phyloP scores from a whole-genome alignment of 2,888 invertebrate species.

The Apotomis betuletana region DNA sequence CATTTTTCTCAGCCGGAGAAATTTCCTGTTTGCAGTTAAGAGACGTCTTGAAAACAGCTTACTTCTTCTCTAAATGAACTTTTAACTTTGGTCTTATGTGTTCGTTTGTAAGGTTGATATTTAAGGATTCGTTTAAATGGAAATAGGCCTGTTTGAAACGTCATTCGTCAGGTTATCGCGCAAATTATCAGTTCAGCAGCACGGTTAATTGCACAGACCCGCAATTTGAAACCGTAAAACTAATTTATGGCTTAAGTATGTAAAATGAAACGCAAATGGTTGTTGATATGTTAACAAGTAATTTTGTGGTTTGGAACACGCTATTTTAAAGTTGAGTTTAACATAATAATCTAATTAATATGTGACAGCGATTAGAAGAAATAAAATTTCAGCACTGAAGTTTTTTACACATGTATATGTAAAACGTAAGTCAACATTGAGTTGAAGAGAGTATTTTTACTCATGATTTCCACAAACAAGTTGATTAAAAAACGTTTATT shows the following conservation, averaged over 20 bases:
- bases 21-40: slow-evolving; percentile 18
- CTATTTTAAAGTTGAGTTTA: neutral
- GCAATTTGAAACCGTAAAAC: slow-evolving; percentile 33
- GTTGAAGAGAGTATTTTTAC: too few relatives aligned
- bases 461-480: too few relatives aligned
- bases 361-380: too few relatives aligned
- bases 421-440: too few relatives aligned
- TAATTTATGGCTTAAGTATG: slow-evolving; percentile 9
- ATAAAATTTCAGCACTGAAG: too few relatives aligned
- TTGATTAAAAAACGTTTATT: too few relatives aligned
- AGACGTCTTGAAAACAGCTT: neutral
- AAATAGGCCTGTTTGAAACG: slow-evolving; percentile 2
- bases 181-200: slow-evolving; percentile 29
- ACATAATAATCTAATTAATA: neutral
- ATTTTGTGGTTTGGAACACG: slow-evolving; percentile 1
- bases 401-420: too few relatives aligned
- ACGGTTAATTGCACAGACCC: slow-evolving; percentile 12
- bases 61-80: neutral
- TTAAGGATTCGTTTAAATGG: neutral
- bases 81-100: slow-evolving; percentile 1
- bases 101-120: neutral
- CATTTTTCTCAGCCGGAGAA: slow-evolving; percentile 26
- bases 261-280: neutral
- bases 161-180: slow-evolving; percentile 19
- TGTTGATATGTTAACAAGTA: slow-evolving; percentile 11